A percentile compares a stretch with the other conserved stretches of the same genome.
Conservation (phyloP, 2,888 invertebrate species). For the Antheraea assamensis region DNA sequence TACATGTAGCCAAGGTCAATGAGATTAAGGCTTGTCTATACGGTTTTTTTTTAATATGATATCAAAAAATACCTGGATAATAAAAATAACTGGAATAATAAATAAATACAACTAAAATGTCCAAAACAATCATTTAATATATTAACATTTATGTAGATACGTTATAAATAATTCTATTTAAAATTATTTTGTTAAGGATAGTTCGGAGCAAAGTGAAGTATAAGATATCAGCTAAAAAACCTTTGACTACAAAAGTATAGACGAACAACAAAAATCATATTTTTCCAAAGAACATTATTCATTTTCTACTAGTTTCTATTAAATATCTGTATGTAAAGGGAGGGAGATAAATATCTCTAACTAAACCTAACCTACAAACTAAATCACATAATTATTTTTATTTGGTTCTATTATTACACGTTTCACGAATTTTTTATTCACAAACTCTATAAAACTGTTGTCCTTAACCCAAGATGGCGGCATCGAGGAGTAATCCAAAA, state of each 20-base stretch:
- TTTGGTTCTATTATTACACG: slow-evolving; percentile 2
- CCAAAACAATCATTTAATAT: slow-evolving; percentile 5
- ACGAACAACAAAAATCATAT: too few species aligned
- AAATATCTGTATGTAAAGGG: neutral
- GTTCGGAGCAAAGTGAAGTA: neutral
- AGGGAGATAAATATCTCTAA: neutral
- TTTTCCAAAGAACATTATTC: neutral
- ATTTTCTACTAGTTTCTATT: too few species aligned
- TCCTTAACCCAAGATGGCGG: too few species aligned
- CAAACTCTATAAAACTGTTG: too few species aligned
- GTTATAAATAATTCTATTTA: neutral
- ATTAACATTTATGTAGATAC: slow-evolving; percentile 5
- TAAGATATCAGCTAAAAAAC: neutral
- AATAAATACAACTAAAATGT: neutral
- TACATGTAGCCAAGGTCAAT: too few species aligned
- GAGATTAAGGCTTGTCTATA: too few species aligned
- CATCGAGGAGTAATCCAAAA: too few species aligned
- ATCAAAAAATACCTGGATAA: too few species aligned
- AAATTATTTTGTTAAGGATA: neutral
- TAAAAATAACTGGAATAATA: too few species aligned
- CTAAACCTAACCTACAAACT: slow-evolving; percentile 15
- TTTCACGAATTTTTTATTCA: too few species aligned
- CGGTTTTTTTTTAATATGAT: too few species aligned
- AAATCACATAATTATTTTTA: slow-evolving; percentile 42
- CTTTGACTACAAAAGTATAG: neutral